A percentile compares a stretch with the other conserved stretches of the same genome.
Conservation (phyloP, 2,797 vertebrate genomes). For the Tenualosa ilisha region DNA sequence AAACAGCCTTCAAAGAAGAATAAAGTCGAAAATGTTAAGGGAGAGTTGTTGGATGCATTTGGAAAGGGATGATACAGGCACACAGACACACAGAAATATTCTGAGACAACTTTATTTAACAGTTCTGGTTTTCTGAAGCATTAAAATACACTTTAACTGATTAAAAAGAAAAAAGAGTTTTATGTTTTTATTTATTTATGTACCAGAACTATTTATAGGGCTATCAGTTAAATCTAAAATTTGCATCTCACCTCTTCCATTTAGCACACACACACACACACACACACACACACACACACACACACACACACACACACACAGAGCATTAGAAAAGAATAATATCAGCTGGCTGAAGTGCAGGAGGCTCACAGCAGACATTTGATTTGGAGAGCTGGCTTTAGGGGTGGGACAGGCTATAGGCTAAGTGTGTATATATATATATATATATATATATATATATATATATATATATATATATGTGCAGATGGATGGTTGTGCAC, state of each 20-base stretch:
- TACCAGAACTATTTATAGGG: too few relatives aligned
- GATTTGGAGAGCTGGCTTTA: slow-evolving; percentile 39
- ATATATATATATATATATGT: too few relatives aligned
- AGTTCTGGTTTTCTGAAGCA: not conserved
- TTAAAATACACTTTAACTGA: not conserved
- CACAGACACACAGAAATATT: not conserved
- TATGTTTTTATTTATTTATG: too few relatives aligned
- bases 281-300: not conserved
- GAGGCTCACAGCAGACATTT: slow-evolving; percentile 44
- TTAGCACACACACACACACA: too few relatives aligned
- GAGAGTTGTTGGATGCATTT: not conserved
- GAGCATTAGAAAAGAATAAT: slow-evolving; percentile 35
- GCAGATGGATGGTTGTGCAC: too few relatives aligned
- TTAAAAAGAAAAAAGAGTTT: too few relatives aligned
- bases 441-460: too few relatives aligned
- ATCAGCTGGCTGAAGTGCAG: slow-evolving; percentile 46
- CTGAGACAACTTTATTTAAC: not conserved
- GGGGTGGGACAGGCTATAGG: not conserved
- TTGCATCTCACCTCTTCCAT: too few relatives aligned
- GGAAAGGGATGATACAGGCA: not conserved
- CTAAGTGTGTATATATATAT: too few relatives aligned
- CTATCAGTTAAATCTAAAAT: too few relatives aligned
- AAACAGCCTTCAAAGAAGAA: not conserved
- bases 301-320: too few relatives aligned
- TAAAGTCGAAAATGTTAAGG: not conserved